These are phyloP conservation scores for human (Homo sapiens) DNA, from an alignment of 2,113 vertebrate species.

Conservation along the genomic window GRCh38 chr3:143538501-143539000, in stretches of 20 bases:
- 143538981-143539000: conserved; percentile 13
- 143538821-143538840: not conserved
- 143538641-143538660: not conserved
- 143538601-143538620: not conserved
- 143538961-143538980: conserved; percentile 9
- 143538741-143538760: not conserved
- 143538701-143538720: not conserved
- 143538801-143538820: not conserved
- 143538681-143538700: not conserved
- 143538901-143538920: not conserved
- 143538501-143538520: not conserved
- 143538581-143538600: not conserved
- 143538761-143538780: not conserved
- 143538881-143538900: not conserved
- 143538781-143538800: not conserved
- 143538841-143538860: not conserved
- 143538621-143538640: not conserved
- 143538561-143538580: not conserved
- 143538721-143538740: not conserved
- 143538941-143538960: not conserved
- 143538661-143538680: not conserved
- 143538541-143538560: not conserved
- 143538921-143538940: not conserved
- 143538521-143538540: not conserved
- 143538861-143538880: not conserved